These are phyloP conservation scores for Butorides virescens DNA, from an alignment of 2,113 vertebrate species.

Conservation along the genomic window DNA sequence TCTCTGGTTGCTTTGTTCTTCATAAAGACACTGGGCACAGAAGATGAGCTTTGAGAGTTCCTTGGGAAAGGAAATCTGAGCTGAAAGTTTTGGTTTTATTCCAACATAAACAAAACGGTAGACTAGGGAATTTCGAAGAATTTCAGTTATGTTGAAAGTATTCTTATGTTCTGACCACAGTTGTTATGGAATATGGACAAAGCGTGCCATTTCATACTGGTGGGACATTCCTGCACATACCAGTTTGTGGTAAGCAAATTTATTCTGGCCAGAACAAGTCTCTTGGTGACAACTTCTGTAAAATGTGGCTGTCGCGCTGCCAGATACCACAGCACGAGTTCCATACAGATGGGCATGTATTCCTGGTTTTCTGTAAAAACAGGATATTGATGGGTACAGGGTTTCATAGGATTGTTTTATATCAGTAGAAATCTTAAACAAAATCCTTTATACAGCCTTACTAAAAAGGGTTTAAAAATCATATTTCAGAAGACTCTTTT, in stretches of 20 bases:
- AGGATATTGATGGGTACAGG: not conserved
- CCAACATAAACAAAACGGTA: not conserved
- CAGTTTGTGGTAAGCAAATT: not conserved
- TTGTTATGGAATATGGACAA: not conserved
- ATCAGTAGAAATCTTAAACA: not conserved
- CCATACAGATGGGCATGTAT: not conserved
- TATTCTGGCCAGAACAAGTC: not conserved
- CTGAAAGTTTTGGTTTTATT: not conserved
- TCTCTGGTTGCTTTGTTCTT: not conserved
- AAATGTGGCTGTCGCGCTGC: not conserved
- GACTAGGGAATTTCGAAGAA: not conserved
- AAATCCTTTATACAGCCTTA: accelerated
- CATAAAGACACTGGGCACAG: not conserved
- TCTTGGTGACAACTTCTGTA: not conserved
- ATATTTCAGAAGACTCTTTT: not conserved
- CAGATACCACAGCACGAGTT: not conserved
- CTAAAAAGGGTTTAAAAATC: not conserved
- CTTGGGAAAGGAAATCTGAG: not conserved
- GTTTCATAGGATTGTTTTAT: not conserved
- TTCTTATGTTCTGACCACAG: not conserved
- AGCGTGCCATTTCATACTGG: not conserved
- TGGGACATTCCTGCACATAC: not conserved
- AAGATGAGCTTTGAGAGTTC: not conserved
- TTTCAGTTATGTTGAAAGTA: not conserved
- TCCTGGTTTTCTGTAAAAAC: not conserved